phyloP scores from a whole-genome alignment of 2,797 vertebrate genomes.

The Myotis pilosus region DNA sequence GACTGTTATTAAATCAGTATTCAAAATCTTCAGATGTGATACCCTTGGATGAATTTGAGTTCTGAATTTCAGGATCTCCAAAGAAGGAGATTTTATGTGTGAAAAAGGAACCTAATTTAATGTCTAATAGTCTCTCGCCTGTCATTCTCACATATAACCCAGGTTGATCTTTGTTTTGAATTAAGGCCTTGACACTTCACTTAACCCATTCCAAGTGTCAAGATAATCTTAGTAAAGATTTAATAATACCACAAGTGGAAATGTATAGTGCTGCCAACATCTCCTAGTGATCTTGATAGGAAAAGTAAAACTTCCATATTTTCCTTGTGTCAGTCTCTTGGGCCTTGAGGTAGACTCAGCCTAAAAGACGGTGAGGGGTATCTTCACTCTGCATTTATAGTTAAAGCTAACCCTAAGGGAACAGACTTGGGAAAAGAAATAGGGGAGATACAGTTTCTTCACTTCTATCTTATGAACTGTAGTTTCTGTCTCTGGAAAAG shows the following conservation, averaged over 20 bases:
- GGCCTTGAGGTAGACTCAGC: not conserved
- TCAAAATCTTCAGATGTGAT: not conserved
- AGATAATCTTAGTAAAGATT: constrained; percentile 2
- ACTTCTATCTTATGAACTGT: not conserved
- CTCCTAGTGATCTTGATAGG: not conserved
- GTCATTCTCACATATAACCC: not conserved
- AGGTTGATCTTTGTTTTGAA: constrained; percentile 37
- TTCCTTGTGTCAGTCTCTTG: not conserved
- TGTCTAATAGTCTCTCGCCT: not conserved
- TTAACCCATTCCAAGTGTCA: constrained; percentile 2
- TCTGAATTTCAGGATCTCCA: not conserved
- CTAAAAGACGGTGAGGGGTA: not conserved
- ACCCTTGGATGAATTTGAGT: constrained; percentile 1
- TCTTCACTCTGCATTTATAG: not conserved
- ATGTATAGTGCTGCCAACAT: not conserved
- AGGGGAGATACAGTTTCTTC: not conserved
- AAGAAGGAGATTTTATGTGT: not conserved
- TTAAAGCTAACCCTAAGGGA: not conserved
- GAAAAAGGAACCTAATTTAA: constrained; percentile 22
- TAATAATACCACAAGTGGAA: not conserved
- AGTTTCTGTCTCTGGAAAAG: constrained; percentile 24
- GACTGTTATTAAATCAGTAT: not conserved
- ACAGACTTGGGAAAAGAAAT: not conserved
- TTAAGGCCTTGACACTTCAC: not conserved
- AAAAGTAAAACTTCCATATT: not conserved